Conservation (phyloP, 2,797 vertebrate genomes). For the Sitta carolinensis region DNA sequence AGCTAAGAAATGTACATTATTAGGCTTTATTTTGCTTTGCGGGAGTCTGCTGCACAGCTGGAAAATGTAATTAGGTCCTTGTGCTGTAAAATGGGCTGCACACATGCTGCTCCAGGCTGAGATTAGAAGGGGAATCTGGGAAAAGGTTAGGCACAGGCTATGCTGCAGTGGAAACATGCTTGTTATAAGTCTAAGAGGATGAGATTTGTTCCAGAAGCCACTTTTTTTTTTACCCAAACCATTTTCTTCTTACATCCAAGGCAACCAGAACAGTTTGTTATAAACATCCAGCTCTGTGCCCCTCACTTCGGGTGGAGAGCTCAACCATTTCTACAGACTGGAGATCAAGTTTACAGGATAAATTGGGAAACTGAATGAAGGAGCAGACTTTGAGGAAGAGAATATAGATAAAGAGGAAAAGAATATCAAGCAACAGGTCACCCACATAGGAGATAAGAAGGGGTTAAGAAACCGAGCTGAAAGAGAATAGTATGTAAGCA, state of each 20-base stretch:
- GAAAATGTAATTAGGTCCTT: constrained; percentile 54
- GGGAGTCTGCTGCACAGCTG: constrained; percentile 37
- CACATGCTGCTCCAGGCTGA: constrained; percentile 28
- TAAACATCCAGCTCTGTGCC: not conserved
- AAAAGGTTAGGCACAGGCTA: not conserved
- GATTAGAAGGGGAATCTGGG: not conserved
- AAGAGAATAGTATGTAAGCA: not conserved
- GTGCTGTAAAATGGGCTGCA: constrained; percentile 36
- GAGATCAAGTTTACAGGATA: not conserved
- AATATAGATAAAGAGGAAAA: not conserved
- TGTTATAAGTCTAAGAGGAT: not conserved
- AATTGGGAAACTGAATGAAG: not conserved
- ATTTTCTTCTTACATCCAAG: not conserved
- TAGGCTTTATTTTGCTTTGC: constrained; percentile 39
- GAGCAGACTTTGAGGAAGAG: not conserved
- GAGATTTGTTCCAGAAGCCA: not conserved
- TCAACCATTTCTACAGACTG: not conserved
- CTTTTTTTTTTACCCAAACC: not conserved
- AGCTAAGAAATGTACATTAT: constrained; percentile 22
- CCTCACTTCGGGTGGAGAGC: not conserved
- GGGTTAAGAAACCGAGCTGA: not conserved
- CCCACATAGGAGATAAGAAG: not conserved
- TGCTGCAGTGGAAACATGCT: not conserved
- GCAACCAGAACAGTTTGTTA: not conserved
- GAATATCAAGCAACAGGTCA: not conserved